Percentiles rank a stretch among this genome's conserved stretches.
Evolutionary conservation across 2,797 vertebrate species (phyloP).

Genomic region (Pelodytes ibericus): DNA sequence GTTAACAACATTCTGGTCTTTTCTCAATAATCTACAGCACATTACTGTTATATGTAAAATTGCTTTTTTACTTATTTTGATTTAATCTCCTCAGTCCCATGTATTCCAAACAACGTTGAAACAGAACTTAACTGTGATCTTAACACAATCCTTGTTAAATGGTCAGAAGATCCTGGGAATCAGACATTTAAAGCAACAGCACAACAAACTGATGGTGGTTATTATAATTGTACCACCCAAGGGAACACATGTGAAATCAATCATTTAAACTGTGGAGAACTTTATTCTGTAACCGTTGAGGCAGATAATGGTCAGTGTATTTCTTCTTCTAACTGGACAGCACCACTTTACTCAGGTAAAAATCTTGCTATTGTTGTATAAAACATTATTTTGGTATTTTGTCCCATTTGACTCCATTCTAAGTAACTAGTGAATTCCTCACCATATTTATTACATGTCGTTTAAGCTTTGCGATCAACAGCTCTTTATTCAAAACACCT

Average conservation of each 20-base stretch:
- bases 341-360: slow-evolving; percentile 74
- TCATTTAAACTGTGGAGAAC: slow-evolving; percentile 71
- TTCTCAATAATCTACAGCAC: no score
- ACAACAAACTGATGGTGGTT: slow-evolving; percentile 55
- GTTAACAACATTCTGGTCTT: no score
- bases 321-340: slow-evolving; percentile 64
- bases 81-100: slow-evolving; percentile 69
- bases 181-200: slow-evolving; percentile 66
- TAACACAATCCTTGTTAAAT: slow-evolving; percentile 67
- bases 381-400: no score
- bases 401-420: no score
- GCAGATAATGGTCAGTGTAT: slow-evolving; percentile 73
- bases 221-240: slow-evolving; percentile 62
- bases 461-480: no score
- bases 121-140: slow-evolving; percentile 66
- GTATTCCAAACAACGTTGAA: slow-evolving; percentile 66
- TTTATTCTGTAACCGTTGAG: slow-evolving; percentile 65
- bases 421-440: no score
- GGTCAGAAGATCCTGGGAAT: slow-evolving; percentile 61
- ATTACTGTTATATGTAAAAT: no score
- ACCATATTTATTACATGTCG: no score
- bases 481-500: no score
- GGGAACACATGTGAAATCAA: slow-evolving; percentile 63
- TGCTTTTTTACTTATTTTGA: background rate
- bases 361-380: no score